A percentile compares a stretch with the other conserved stretches of the same genome.
These are phyloP conservation scores for Apamea monoglypha DNA, from an alignment of 2,888 invertebrate genomes.

Conservation along the genomic window DNA sequence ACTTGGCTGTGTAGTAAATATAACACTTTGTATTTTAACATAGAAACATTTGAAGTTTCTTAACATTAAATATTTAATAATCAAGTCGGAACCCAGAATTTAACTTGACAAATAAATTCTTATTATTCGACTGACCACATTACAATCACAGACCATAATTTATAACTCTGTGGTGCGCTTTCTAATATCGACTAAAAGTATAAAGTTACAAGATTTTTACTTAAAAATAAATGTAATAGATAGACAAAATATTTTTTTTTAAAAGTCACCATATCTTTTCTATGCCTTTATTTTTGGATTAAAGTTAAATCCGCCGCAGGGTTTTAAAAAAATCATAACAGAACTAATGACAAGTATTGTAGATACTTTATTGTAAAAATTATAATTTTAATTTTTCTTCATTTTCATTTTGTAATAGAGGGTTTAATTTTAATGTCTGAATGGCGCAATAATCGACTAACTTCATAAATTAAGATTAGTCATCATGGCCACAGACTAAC, in stretches of 20 bases:
- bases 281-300: not conserved
- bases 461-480: not conserved
- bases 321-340: not conserved
- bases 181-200: slow-evolving; percentile 23
- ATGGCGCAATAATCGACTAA: not conserved
- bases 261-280: not conserved
- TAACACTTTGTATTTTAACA: not conserved
- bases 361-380: not conserved
- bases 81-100: not conserved
- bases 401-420: not conserved
- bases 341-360: no score
- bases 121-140: slow-evolving; percentile 19
- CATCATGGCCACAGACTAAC: not conserved
- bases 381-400: no score
- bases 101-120: not conserved
- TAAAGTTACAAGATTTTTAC: not conserved
- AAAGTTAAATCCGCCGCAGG: not conserved
- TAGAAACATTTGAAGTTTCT: not conserved
- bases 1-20: not conserved
- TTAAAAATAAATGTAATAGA: not conserved
- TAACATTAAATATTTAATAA: not conserved
- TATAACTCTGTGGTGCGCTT: not conserved
- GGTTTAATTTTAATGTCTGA: not conserved
- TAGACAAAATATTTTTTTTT: not conserved
- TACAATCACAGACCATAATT: not conserved